Percentiles rank a stretch among this genome's conserved stretches.
These are phyloP conservation scores for Galbula dea DNA, from an alignment of 2,113 vertebrate genomes.

Conservation along the genomic window DNA sequence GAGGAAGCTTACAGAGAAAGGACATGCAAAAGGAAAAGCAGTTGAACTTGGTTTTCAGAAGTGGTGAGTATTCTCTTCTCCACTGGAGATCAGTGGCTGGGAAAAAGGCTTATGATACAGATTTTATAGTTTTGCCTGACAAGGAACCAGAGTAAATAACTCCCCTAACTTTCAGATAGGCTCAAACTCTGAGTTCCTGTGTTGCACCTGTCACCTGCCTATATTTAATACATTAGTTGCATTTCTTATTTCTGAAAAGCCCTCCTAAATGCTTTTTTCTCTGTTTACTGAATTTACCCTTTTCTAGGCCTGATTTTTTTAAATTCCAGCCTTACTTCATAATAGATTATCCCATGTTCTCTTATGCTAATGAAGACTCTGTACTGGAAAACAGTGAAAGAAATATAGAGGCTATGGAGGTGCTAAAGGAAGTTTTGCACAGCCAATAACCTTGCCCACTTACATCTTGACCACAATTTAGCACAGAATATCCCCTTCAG, in stretches of 20 bases:
- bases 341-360: neutral
- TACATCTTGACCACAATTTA: neutral
- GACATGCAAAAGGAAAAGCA: fast-evolving
- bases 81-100: neutral
- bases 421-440: neutral
- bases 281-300: neutral
- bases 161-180: neutral
- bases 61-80: neutral
- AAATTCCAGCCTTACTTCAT: neutral
- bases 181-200: neutral
- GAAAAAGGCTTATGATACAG: neutral
- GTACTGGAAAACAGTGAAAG: neutral
- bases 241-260: neutral
- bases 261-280: neutral
- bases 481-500: neutral
- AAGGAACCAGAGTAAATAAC: neutral
- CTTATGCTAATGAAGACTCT: neutral
- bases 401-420: neutral
- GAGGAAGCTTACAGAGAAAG: neutral
- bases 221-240: neutral
- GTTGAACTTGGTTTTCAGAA: neutral
- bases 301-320: neutral
- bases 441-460: fast-evolving
- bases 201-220: neutral
- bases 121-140: neutral